Percentiles rank a stretch among this genome's conserved stretches.
Conservation (phyloP, 1,140 invertebrate species). For the Aphelinus atriplicis region DNA sequence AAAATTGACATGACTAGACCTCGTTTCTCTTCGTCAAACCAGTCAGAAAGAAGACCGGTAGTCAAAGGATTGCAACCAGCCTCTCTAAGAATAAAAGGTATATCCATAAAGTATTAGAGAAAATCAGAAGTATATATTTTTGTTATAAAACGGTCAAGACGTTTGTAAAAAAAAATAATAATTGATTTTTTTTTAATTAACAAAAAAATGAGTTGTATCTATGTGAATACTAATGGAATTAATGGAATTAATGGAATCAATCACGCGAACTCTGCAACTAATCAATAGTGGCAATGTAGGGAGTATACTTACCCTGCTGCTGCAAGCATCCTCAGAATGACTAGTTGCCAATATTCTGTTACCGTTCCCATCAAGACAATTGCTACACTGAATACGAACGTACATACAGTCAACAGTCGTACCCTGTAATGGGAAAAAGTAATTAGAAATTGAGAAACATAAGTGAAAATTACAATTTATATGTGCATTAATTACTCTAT, state of each 20-base stretch:
- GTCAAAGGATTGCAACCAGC: slow-evolving; percentile 90
- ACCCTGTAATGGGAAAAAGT: slow-evolving; percentile 69
- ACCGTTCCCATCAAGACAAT: slow-evolving; percentile 86
- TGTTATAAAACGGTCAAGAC: background rate
- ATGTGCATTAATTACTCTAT: background rate
- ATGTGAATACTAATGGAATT: too few relatives aligned
- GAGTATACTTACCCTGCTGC: slow-evolving; percentile 76
- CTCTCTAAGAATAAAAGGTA: slow-evolving; percentile 69
- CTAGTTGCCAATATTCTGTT: slow-evolving; percentile 90
- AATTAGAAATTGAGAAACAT: slow-evolving; percentile 2
- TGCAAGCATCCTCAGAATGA: slow-evolving; percentile 85
- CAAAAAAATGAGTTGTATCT: background rate
- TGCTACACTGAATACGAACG: slow-evolving; percentile 82
- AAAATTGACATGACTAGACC: slow-evolving; percentile 92
- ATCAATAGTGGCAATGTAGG: too few relatives aligned
- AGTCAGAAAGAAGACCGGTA: slow-evolving; percentile 84
- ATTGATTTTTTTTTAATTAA: too few relatives aligned
- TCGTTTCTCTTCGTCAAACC: slow-evolving; percentile 83
- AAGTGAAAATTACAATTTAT: background rate
- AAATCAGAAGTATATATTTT: slow-evolving; percentile 3
- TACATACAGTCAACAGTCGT: slow-evolving; percentile 78
- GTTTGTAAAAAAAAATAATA: too few relatives aligned
- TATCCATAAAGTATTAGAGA: background rate
- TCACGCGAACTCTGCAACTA: too few relatives aligned
- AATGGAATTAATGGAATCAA: too few relatives aligned